phyloP scores from a whole-genome alignment of 1,140 invertebrate species.

The Daktulosphaira vitifoliae region DNA sequence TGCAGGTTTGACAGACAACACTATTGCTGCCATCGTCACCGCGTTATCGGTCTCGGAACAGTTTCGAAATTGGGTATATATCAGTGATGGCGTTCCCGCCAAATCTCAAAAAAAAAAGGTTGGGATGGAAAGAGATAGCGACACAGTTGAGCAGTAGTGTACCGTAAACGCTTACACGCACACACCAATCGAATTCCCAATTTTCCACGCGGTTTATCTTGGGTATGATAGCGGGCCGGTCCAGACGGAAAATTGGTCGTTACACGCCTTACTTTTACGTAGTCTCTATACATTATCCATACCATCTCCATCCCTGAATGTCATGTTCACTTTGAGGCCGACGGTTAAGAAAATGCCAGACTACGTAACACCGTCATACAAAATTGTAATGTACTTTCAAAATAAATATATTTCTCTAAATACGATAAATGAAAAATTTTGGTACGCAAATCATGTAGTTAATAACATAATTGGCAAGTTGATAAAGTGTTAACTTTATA shows the following conservation, averaged over 20 bases:
- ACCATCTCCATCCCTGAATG: background rate
- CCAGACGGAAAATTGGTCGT: slow-evolving; percentile 32
- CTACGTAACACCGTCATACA: background rate
- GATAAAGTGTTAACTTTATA: too few relatives aligned
- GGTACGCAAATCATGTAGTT: too few relatives aligned
- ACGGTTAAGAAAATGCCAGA: background rate
- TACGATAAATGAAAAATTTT: too few relatives aligned
- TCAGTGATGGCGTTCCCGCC: too few relatives aligned
- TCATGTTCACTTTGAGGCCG: background rate
- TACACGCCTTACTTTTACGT: slow-evolving; percentile 11
- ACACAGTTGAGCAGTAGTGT: background rate
- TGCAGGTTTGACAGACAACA: slow-evolving; percentile 32
- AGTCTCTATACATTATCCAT: background rate
- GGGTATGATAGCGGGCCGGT: slow-evolving; percentile 29
- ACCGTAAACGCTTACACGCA: background rate
- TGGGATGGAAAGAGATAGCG: too few relatives aligned
- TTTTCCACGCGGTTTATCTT: slow-evolving; percentile 31
- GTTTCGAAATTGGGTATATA: slow-evolving; percentile 19
- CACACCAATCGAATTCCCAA: slow-evolving; percentile 31
- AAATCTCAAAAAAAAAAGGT: too few relatives aligned
- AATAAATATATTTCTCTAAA: too few relatives aligned
- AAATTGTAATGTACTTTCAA: too few relatives aligned
- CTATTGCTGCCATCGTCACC: background rate
- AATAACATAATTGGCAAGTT: too few relatives aligned
- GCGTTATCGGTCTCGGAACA: slow-evolving; percentile 32